Base-by-base conservation (phyloP, 2,797 vertebrate genomes). In the Gymnoscopelus braueri region DNA sequence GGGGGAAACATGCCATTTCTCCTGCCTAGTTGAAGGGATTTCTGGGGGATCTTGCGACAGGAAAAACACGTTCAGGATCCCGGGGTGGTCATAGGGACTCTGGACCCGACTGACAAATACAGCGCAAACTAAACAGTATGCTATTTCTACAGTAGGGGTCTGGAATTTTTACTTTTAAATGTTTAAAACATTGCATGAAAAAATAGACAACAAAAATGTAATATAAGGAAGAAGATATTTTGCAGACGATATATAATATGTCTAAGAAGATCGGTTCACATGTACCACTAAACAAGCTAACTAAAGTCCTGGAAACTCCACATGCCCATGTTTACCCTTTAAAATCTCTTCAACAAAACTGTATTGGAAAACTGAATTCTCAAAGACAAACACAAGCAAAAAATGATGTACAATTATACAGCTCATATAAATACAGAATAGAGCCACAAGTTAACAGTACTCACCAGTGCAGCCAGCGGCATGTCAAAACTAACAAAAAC, bases 391-490 rank as follows among this genome's bases (percentile, higher is more conserved):
- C 53, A 44, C 39, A 44, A 44, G 39, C 39, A 44, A 44, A 39
- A 44, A 44, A 44, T 10, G 39, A 10, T 29, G 26, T 13, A 35
- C 13, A 4, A 14, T 15, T 3, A 10, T 15, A 55, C n/a, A 44
- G 57, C 26, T 29, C 26, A 29, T 29, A 29, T 29, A 29, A 29
- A 29, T 35, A 23, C 7, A 35, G 8, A 44, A 8, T 35, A 15
- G 59, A 44, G 39, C 49, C 65, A 50, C 32, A 57, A 47, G n/a
- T n/a, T 29, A 51, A 60, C 59, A 68, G 72, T 78, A 89, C 94
- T 95, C 88, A 95, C 94, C 92, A 90, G 84, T 71, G 88, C 93
- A 88, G 89, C 88, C 85, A 93, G 85, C 58, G 92, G 88, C 92
- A 94, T 93, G 86, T 93, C 93, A 88, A 93, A 91, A 59, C 78